Evolutionary conservation across 1,140 invertebrate species (phyloP).

Genomic region (Lasioglossum albipes): DNA sequence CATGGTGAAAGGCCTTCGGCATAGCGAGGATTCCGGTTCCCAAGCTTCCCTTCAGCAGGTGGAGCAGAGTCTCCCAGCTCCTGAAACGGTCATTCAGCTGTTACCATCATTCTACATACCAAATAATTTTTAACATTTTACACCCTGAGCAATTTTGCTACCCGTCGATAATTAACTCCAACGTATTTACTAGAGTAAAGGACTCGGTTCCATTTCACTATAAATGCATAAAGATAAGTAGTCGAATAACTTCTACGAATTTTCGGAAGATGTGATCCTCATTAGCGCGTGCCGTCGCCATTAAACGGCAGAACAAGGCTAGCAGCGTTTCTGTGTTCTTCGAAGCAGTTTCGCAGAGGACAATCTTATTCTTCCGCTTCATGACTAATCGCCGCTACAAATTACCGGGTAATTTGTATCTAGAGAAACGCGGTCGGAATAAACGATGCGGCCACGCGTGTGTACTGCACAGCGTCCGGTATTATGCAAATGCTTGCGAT

Average conservation of each 20-base stretch:
- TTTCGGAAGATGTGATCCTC: background rate
- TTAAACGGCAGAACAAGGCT: background rate
- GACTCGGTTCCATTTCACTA: no score
- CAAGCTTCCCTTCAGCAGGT: conserved; percentile 90
- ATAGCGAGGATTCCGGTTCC: conserved; percentile 94
- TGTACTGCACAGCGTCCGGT: conserved; percentile 3
- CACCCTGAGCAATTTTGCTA: no score
- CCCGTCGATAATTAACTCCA: no score
- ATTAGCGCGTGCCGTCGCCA: background rate
- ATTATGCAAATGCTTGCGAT: conserved; percentile 42
- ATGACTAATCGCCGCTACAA: conserved; percentile 37
- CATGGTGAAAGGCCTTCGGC: conserved; percentile 89
- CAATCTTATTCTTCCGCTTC: conserved; percentile 31
- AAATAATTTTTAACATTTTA: no score
- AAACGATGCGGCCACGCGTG: conserved; percentile 35
- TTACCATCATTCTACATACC: no score
- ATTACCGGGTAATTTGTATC: conserved; percentile 50
- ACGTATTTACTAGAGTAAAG: no score
- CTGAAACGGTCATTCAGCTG: conserved; percentile 74
- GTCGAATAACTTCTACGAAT: no score
- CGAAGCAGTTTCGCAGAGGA: background rate
- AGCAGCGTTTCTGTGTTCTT: background rate
- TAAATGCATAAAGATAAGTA: no score
- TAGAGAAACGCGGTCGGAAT: conserved; percentile 31
- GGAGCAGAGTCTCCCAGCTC: conserved; percentile 86